Evolutionary conservation across 2,113 vertebrate genomes (phyloP), one percentile per base, ranked within the genome.

Genomic region (Pachyramphus minor): DNA sequence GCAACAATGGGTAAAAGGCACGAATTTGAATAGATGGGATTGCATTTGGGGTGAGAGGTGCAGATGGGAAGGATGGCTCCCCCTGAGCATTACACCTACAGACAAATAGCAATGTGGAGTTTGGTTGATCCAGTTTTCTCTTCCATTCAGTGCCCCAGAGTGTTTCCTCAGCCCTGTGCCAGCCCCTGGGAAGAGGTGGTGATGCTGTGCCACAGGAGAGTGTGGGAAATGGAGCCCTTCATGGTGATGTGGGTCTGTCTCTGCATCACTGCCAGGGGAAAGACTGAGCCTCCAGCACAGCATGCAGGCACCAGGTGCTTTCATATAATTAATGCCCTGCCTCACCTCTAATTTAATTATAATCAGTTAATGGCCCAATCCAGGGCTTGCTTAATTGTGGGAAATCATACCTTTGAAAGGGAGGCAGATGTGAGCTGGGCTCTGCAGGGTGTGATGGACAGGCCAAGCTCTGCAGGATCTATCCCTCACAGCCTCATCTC

Each of bases 81-180:
- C 44, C 33, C 59, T 25, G 44, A 55, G n/a, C 28, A 0, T 66
- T 27, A 44, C 20, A 55, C 31, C 16, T 31, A 20, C 62, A 67
- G 16, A 19, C 2, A 4, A 49, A 31, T 9, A 37, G 5, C 19
- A 3, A 22, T 2, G 3, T 62, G 79, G 53, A 63, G 25, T 5
- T 2, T 3, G 4, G 20, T 4, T 53, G 12, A 41, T 42, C 14
- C 31, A 25, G 12, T 18, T 78, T 50, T 22, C 60, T 6, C 6
- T 10, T 30, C 17, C 3, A 0, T 2, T 22, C 25, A 0, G 0
- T 41, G 18, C 30, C 47, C 52, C 28, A 30, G 22, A 1, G 6
- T 4, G 30, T 37, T 60, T 71, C 44, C 50, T 64, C 24, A 49
- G 58, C 52, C 58, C 17, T 14, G 53, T 47, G 17, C 59, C 0